Evolutionary conservation across 53 echinoderm and acorn worm species (phyloP), one percentile per base, ranked within the genome.

Genomic region (Stichopus horrens): DNA sequence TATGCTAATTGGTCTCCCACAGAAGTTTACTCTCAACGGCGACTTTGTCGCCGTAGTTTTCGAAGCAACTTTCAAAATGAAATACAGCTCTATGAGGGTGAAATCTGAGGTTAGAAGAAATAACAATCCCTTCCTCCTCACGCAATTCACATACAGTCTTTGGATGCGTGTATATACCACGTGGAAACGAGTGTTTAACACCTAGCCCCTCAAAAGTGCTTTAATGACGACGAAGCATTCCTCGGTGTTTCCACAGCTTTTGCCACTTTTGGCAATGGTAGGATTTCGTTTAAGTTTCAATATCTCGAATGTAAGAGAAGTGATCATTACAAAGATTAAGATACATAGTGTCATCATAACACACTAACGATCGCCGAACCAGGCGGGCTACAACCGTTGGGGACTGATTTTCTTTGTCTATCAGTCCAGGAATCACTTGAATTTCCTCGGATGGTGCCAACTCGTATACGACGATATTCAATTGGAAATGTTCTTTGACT

Each of bases 41-140:
- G 4, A 5, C 7, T 65, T 65, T 65, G 9, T 23, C 23, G 5
- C 5, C 4, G 14, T 10, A 9, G 9, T 65, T 65, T 55, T 91
- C 18, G 37, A 93, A 90, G 58, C 55, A 93, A 55, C 82, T 86
- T 78, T 93, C 91, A 66, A 89, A 93, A 23, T 93, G 91, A 55
- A 79, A 93, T 6, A 90, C 90, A 4, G 89, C 93, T n/a, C 58
- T 5, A 63, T 91, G 86, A 6, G 93, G 91, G 55, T 67, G 91
- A 76, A 54, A 91, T 23, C 75, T 37, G 21, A 73, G 58, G 9
- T 75, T 7, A 75, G 13, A 11, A 8, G 21, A 4, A 5, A 90
- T 65, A 11, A 59, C 53, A 16, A 93, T 88, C 14, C 89, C 93
- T 71, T 75, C 73, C 11, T 88, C 86, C 0, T 73, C 89, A 3